phyloP scores from a whole-genome alignment of 1,140 invertebrate genomes.

The Uloborus diversus region DNA sequence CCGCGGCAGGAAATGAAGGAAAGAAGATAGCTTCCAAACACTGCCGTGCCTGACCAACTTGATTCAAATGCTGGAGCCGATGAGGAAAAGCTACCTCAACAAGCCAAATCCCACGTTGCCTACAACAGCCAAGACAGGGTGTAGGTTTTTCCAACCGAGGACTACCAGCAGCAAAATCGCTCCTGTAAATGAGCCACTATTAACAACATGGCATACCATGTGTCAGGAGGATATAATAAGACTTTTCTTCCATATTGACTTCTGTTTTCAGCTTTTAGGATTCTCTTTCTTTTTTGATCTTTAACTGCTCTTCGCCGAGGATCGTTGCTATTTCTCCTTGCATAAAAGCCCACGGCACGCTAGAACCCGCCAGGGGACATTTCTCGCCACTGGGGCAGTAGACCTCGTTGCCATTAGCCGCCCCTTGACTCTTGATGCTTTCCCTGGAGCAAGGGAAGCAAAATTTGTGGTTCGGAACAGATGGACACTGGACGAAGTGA shows the following conservation, averaged over 20 bases:
- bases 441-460: slow-evolving; percentile 97
- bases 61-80: slow-evolving; percentile 10
- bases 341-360: slow-evolving; percentile 99
- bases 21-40: background rate
- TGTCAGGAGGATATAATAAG: slow-evolving; percentile 40
- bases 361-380: slow-evolving; percentile 94
- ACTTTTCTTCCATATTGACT: background rate
- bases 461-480: slow-evolving; percentile 97
- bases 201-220: slow-evolving; percentile 12
- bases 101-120: background rate
- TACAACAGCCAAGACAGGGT: slow-evolving; percentile 22
- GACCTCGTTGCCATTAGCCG: slow-evolving; percentile 67
- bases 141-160: slow-evolving; percentile 20
- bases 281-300: slow-evolving; percentile 60
- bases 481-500: slow-evolving; percentile 99
- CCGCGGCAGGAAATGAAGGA: slow-evolving; percentile 18
- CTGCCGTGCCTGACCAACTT: background rate
- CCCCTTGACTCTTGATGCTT: slow-evolving; percentile 67
- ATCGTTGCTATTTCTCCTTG: slow-evolving; percentile 99
- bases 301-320: slow-evolving; percentile 77
- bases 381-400: slow-evolving; percentile 95
- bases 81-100: slow-evolving; percentile 1
- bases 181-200: background rate
- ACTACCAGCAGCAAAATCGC: slow-evolving; percentile 15
- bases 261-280: too few relatives aligned